Base-by-base conservation (phyloP, 2,797 vertebrate species). In the Gobionotothen gibberifrons region DNA sequence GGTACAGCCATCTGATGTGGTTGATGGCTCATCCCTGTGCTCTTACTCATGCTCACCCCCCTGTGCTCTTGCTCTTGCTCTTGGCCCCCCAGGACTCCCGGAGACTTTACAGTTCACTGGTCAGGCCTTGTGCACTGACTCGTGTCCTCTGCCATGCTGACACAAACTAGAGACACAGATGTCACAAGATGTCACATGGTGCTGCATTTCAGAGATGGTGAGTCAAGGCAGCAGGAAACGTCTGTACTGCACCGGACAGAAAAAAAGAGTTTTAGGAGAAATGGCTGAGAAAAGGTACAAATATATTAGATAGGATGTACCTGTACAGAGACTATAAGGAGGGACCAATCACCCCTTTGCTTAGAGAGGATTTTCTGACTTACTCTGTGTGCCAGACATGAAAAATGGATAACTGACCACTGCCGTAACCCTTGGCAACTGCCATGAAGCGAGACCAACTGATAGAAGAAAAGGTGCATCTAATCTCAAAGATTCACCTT, bases 21-120 rank as follows among this genome's bases (percentile, higher is more conserved):
- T 60, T 74, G 74, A 63, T 82, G 65, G 57, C 62, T 79, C 42
- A 26, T 72, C 44, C 60, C 64, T 68, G 53, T 61, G 47, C 55
- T 78, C 64, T 54, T 69, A 67, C 75, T 64, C 72, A 22, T 57
- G 57, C 42, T 62, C 61, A 62, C 26, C 26, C 26, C 26, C 22
- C 22, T n/a, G n/a, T n/a, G n/a, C n/a, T n/a, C n/a, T 54, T 69
- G 67, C 75, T 64, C 72, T 22, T 57, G 57, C 42, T 62, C 61
- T 62, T 32, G 22, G 75, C 76, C 84, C 84, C 76, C 32, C 65
- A 84, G 85, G 84, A 75, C 60, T 78, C 59, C 72, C 78, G 10
- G 3, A 76, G 72, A 76, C 64, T 82, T 83, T 68, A 87, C 76
- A 81, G 85, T 87, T 92, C 89, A 91, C 58, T 48, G 82, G 83